Evolutionary conservation across 2,113 vertebrate species (phyloP), one percentile per base, ranked within the genome.

Genomic region (Indicator maculatus): DNA sequence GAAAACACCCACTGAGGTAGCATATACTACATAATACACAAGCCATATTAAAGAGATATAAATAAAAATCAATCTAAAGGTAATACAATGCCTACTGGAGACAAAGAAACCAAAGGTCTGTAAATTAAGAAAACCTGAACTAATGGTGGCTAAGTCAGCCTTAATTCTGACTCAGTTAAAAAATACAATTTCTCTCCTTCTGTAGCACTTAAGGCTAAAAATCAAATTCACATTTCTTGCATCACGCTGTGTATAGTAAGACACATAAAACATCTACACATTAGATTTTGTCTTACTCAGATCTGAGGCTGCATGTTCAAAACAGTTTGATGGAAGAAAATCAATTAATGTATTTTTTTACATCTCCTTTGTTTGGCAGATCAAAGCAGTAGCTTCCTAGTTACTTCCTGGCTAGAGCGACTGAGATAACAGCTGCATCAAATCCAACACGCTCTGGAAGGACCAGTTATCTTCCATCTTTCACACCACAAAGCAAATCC

Each of bases 321-420:
- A 93, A 90, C 30, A 53, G 59, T n/a, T 31, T 86, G 77, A 90
- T 66, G 45, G 71, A 92, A 66, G 71, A 89, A 96, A 94, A 96
- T 90, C 70, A 89, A 93, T 89, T 93, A 93, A 90, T 90, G 38
- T 23, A 87, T 88, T 81, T 87, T 80, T 44, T 79, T 61, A 95
- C 87, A 55, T 59, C 12, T 0, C 70, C 79, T 92, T 87, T 88
- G n/a, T 91, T 81, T 78, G 60, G 70, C 85, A 84, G 76, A 95
- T 86, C 39, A 95, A 86, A 93, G 81, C 69, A 33, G 28, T 23
- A 79, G 39, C 26, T 93, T 93, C 75, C 79, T 38, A 88, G 69
- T 64, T 83, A 47, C 52, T 87, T 81, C 73, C 71, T 31, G 67
- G 83, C 88, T 84, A 74, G 59, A 71, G 79, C 60, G 72, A 83